Evolutionary conservation across 23 tunicate genomes (phyloP).

Genomic region (Styela clava): DNA sequence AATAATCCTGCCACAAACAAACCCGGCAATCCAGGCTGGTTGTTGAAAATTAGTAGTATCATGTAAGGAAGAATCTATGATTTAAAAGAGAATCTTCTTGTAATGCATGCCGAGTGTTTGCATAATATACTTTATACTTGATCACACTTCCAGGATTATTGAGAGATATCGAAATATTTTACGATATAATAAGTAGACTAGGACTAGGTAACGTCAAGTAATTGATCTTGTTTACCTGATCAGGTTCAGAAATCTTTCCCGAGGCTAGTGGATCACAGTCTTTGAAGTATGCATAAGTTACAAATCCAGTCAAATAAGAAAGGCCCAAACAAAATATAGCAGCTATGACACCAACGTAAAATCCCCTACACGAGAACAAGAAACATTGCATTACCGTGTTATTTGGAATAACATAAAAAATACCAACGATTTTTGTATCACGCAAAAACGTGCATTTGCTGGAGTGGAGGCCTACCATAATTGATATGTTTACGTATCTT

Average conservation of each 20-base stretch:
- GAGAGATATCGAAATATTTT: not conserved
- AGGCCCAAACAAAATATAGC: constrained; percentile 8
- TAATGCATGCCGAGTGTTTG: not conserved
- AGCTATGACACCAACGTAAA: not conserved
- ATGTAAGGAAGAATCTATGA: constrained; percentile 12
- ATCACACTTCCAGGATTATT: not conserved
- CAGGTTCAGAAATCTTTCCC: constrained; percentile 19
- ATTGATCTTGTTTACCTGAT: constrained; percentile 53
- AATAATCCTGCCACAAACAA: constrained; percentile 26
- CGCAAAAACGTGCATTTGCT: too few species aligned
- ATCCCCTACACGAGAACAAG: constrained; percentile 9
- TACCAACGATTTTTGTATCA: too few species aligned
- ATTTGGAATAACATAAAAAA: too few species aligned
- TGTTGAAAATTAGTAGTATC: constrained; percentile 11
- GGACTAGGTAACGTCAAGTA: not conserved
- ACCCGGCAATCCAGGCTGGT: constrained; percentile 26
- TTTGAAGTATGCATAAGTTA: constrained; percentile 51
- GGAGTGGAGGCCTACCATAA: too few species aligned
- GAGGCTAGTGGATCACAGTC: constrained; percentile 54
- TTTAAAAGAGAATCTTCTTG: not conserved
- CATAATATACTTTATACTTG: not conserved
- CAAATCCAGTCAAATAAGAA: constrained; percentile 29
- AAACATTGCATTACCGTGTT: too few species aligned
- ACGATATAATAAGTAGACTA: not conserved
- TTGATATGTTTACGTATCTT: too few species aligned